Base-by-base conservation (phyloP, 2,113 vertebrate species). In the Camelus bactrianus region DNA sequence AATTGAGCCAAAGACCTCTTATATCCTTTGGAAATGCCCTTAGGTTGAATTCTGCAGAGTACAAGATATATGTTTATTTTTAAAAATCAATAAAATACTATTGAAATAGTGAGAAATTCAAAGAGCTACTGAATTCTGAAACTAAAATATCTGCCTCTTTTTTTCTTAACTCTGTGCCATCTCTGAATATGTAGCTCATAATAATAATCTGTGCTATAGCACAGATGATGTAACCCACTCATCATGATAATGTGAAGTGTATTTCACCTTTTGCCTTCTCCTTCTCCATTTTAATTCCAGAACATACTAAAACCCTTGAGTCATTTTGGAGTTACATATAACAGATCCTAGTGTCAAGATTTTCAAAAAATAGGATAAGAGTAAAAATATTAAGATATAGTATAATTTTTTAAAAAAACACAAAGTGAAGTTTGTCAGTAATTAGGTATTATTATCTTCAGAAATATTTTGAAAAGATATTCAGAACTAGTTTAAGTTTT, bases 381-480 rank as follows among this genome's bases (percentile, higher is more conserved):
- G 16, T 94, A 76, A 94, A 97, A 89, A 52, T 72, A 83, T 48
- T 62, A 93, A 86, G 75, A 54, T 50, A 17, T 8, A 50, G 60
- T n/a, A 24, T 9, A 4, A 67, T 56, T 64, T 91, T 77, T 77
- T 69, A 1, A 56, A 42, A 84, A 95, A 60, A 15, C 52, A 54
- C 73, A 48, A 58, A 56, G 2, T 69, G 82, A 82, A 87, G n/a
- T 90, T 84, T 94, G 24, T 95, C 32, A 14, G 42, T 76, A 35
- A 26, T 73, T 93, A 87, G 8, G 9, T 79, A 75, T 65, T 97
- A 28, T 64, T 48, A 82, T 70, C 15, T 95, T 94, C 35, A 85
- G 52, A 89, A 72, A n/a, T 48, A 46, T 28, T 87, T 72, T 85
- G 19, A 56, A 93, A 94, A 38, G 24, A 84, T 69, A 65, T 85